Evolutionary conservation across 1,140 invertebrate genomes (phyloP).

Genomic region (Spodoptera litura): DNA sequence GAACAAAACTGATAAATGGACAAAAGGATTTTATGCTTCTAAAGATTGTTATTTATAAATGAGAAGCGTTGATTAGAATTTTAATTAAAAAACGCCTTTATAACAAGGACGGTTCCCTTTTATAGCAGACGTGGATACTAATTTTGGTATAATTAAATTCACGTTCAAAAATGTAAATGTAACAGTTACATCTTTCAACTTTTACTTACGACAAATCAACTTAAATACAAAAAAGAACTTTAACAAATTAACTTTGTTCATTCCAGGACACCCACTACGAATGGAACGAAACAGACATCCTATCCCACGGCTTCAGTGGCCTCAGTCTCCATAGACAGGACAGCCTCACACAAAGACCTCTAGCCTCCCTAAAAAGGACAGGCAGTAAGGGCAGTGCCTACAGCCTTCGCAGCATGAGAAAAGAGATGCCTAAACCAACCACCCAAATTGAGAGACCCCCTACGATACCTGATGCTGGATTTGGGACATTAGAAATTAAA

Average conservation of each 20-base stretch:
- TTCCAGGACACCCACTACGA: slow-evolving; percentile 73
- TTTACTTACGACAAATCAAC: too few species aligned
- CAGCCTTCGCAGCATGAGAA: slow-evolving; percentile 74
- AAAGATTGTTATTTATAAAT: too few species aligned
- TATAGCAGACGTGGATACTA: too few species aligned
- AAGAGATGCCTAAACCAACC: slow-evolving; percentile 69
- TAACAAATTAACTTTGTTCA: background rate
- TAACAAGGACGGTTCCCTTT: too few species aligned
- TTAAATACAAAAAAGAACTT: too few species aligned
- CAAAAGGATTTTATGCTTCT: too few species aligned
- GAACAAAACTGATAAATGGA: too few species aligned
- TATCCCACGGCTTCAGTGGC: slow-evolving; percentile 80
- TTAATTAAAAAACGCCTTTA: too few species aligned
- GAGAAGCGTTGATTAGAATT: too few species aligned
- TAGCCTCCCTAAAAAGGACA: slow-evolving; percentile 73
- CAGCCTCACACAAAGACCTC: slow-evolving; percentile 73
- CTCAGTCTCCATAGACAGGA: slow-evolving; percentile 80
- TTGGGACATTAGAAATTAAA: slow-evolving; percentile 91
- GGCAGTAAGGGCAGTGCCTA: slow-evolving; percentile 81
- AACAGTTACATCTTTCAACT: too few species aligned
- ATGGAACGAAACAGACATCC: slow-evolving; percentile 78
- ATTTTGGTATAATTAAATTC: too few species aligned
- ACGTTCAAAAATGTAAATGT: too few species aligned
- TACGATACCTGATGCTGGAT: slow-evolving; percentile 79
- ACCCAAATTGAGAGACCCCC: slow-evolving; percentile 68